Base-by-base conservation (phyloP, 2,113 vertebrate species). In the Eleginops maclovinus region DNA sequence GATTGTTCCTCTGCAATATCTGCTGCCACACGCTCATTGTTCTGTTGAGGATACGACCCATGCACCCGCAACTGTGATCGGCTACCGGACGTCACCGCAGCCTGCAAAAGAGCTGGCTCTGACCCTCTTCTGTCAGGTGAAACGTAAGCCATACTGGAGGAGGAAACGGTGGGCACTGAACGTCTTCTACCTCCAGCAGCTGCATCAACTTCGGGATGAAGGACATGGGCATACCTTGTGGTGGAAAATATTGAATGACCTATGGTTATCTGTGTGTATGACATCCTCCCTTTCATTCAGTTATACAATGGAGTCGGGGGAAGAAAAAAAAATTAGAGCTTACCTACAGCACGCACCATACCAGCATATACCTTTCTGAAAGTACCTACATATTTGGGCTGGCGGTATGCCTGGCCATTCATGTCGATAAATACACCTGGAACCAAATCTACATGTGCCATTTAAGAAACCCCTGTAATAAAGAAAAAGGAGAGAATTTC, bases 281-380 rank as follows among this genome's bases (percentile, higher is more conserved):
- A 46, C 22, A 26, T 28, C 7, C 1, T 66, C 2, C 21, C 9
- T 58, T 44, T 59, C 4, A 28, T 26, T 14, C 2, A 43, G 1
- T 21, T 19, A 9, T 17, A 31, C 1, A 65, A 49, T 2, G 7
- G 36, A 16, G 5, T 6, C 0, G 10, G 17, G 7, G 16, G 17
- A 19, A 26, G 15, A 47, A 28, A 10, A 31, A 0, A 12, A 7
- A 7, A 0, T 31, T n/a, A 40, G 1, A 2, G 21, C 46, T 88
- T 81, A 97, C 97, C 95, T 94, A 95, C 96, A 96, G 1, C 19
- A 36, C 4, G 96, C 95, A 47, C 96, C 96, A 2, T 92, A 95
- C 90, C 93, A 94, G 86, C 97, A 98, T 70, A 87, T 87, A 56
- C 96, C 96, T 44, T 93, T 93, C 90, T 95, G 96, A 91, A 95